These are phyloP conservation scores for Tympanuchus pallidicinctus DNA, from an alignment of 2,113 vertebrate genomes.

Conservation along the genomic window DNA sequence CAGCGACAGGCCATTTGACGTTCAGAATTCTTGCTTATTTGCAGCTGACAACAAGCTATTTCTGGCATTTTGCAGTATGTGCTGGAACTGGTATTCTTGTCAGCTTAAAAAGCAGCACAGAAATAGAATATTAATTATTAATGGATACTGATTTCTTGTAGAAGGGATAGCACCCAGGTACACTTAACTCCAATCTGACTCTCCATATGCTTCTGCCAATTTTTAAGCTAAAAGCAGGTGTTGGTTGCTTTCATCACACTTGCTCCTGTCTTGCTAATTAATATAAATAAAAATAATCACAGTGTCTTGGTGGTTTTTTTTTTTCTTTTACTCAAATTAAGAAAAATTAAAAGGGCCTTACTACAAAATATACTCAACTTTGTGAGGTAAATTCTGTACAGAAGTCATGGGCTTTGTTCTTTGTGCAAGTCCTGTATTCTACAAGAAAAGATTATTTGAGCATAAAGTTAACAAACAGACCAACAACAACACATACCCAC, in stretches of 20 bases:
- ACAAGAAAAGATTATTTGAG: background rate
- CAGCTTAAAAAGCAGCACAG: background rate
- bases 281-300: background rate
- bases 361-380: background rate
- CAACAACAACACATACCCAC: background rate
- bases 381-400: background rate
- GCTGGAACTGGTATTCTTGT: background rate
- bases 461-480: background rate
- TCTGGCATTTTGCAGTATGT: background rate
- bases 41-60: background rate
- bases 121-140: background rate
- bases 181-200: background rate
- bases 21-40: background rate
- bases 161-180: background rate
- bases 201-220: accelerated
- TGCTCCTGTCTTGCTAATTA: background rate
- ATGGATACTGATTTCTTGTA: background rate
- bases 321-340: background rate
- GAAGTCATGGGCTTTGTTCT: background rate
- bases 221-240: background rate
- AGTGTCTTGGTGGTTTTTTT: background rate
- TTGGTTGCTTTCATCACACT: background rate
- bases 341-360: background rate
- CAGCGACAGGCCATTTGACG: accelerated
- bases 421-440: background rate